These are phyloP conservation scores for Alcis repandata DNA, from an alignment of 2,888 invertebrate species.

Conservation along the genomic window DNA sequence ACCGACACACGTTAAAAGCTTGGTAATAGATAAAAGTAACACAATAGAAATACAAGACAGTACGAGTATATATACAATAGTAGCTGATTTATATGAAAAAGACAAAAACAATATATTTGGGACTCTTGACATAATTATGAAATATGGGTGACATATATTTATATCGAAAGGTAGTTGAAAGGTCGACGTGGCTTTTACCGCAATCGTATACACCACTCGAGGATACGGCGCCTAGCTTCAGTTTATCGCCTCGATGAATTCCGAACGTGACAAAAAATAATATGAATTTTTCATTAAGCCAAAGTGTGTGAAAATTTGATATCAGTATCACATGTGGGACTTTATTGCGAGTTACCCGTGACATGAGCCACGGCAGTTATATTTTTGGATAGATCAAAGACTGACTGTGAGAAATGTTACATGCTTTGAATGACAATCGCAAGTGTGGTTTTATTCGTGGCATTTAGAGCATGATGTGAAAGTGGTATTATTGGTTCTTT, in stretches of 20 bases:
- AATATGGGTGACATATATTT: background rate
- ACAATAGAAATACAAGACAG: too few species aligned
- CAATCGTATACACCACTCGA: background rate
- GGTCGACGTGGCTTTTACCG: background rate
- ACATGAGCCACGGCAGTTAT: conserved; percentile 11
- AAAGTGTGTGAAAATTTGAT: conserved; percentile 27
- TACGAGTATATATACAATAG: too few species aligned
- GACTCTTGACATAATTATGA: conserved; percentile 35
- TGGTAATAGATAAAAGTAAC: too few species aligned
- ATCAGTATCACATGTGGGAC: conserved; percentile 21
- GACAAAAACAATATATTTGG: conserved; percentile 17
- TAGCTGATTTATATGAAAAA: too few species aligned
- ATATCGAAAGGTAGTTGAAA: background rate
- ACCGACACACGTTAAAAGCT: too few species aligned
- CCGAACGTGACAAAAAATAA: conserved; percentile 26
- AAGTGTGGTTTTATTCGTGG: conserved; percentile 22
- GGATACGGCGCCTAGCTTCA: background rate
- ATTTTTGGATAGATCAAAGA: conserved; percentile 27
- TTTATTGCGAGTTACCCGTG: conserved; percentile 20
- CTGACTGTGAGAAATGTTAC: conserved; percentile 18
- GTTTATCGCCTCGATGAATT: conserved; percentile 9
- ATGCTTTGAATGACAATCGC: conserved; percentile 13
- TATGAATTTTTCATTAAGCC: conserved; percentile 40
- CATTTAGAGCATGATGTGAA: background rate
- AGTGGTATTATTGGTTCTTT: background rate